Evolutionary conservation across 1,140 invertebrate species (phyloP).

Genomic region (Calephelis nemesis): DNA sequence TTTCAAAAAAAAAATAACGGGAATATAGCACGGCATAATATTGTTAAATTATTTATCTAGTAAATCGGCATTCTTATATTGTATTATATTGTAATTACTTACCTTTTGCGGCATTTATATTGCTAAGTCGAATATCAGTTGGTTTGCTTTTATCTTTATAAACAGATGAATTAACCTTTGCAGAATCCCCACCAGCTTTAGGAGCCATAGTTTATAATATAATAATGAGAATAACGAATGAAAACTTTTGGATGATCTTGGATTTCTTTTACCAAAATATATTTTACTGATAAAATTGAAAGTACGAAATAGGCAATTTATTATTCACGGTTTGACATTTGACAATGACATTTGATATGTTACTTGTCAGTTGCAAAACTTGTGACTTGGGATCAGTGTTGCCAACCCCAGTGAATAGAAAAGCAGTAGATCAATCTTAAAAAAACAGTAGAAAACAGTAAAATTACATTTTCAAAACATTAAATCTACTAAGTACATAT

Average conservation of each 20-base stretch:
- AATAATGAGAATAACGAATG: background rate
- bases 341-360: background rate
- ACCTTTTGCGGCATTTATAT: constrained; percentile 99
- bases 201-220: constrained; percentile 58
- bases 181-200: constrained; percentile 73
- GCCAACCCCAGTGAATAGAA: no score
- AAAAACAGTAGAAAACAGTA: no score
- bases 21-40: background rate
- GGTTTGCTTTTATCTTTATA: constrained; percentile 97
- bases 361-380: no score
- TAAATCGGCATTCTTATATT: background rate
- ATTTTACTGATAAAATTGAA: background rate
- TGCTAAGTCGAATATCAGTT: constrained; percentile 94
- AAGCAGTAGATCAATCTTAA: no score
- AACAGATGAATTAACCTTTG: constrained; percentile 69
- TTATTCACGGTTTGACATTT: background rate
- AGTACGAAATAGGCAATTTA: background rate
- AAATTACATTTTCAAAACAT: no score
- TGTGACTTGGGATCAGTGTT: no score
- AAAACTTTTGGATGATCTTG: constrained; percentile 19
- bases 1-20: background rate
- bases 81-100: constrained; percentile 43
- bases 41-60: background rate
- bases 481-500: no score
- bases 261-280: constrained; percentile 21